Evolutionary conservation across 1,140 invertebrate genomes (phyloP).

Genomic region (Yoshiicerus persimilis): DNA sequence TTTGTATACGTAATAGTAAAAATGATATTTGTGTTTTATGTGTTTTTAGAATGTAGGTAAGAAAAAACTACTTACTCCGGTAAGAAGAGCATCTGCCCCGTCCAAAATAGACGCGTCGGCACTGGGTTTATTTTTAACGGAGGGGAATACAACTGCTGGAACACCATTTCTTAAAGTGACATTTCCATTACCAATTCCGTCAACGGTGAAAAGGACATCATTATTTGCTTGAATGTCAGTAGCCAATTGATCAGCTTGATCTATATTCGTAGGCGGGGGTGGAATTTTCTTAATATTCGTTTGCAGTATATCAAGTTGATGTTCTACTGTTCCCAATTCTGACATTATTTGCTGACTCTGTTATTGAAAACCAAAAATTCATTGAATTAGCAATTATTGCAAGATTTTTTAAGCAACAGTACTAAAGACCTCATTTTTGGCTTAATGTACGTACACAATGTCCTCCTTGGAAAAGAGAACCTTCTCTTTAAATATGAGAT

Average conservation of each 20-base stretch:
- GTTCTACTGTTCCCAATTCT: conserved; percentile 81
- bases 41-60: not conserved
- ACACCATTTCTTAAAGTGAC: conserved; percentile 64
- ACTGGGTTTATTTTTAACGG: conserved; percentile 84
- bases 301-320: conserved; percentile 61
- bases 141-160: conserved; percentile 74
- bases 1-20: too few relatives aligned
- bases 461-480: too few relatives aligned
- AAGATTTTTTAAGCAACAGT: too few relatives aligned
- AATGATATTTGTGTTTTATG: too few relatives aligned
- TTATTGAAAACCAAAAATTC: not conserved
- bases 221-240: conserved; percentile 45
- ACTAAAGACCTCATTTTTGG: too few relatives aligned
- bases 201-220: conserved; percentile 47
- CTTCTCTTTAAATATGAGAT: too few relatives aligned
- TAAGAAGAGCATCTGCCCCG: conserved; percentile 51
- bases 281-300: conserved; percentile 42
- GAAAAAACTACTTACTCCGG: conserved; percentile 70
- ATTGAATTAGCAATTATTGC: not conserved
- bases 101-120: conserved; percentile 67
- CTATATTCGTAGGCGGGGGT: conserved; percentile 42
- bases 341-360: conserved; percentile 75
- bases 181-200: conserved; percentile 49
- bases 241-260: conserved; percentile 49
- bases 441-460: too few relatives aligned